Base-by-base conservation (phyloP, 2,888 invertebrate species). In the Lypha dubia region DNA sequence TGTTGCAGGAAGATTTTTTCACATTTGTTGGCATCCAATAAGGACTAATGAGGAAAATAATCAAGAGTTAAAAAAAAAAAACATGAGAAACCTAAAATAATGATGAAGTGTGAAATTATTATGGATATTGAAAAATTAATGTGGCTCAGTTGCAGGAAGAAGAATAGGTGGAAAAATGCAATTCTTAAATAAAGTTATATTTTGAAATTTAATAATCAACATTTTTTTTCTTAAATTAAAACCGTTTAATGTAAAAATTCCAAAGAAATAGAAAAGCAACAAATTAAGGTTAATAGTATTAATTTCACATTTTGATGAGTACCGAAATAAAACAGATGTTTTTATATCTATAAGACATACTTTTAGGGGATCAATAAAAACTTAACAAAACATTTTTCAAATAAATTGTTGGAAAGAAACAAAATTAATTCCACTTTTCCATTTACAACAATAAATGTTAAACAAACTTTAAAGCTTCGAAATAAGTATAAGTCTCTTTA, bases 101-200 rank as follows among this genome's bases (percentile, higher is more conserved):
- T 75, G 70, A 56, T 63, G 68, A 70, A 70, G 70, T 70, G 70
- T 49, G 62, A 49, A 63, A 35, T 81, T 74, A 75, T 75, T 56
- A 46, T 60, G 63, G 62, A 53, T 81, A 74, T 68, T 75, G 62
- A 74, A 81, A 74, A 81, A 75, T 81, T 81, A 62, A 75, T 81
- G 38, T 70, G 49, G 46, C 68, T 62, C 20, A 22, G 46, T 32
- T 63, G 11, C 13, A 58, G 8, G 20, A 22, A 11, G n/a, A 49
- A 1, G 7, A 24, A n/a, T n/a, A 41, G 5, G 7, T 13, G 4
- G 1, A 17, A 24, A 35, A 44, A 15, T 51, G 22, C 35, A 58
- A 32, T 3, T 41, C 8, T 20, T 13, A 67, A 58, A 60, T 32
- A 22, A 58, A 49, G n/a, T 32, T 65, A 24, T 15, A n/a, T 41